phyloP scores from a whole-genome alignment of 2,113 vertebrate species.

The rabbit (Oryctolagus cuniculus) region DNA sequence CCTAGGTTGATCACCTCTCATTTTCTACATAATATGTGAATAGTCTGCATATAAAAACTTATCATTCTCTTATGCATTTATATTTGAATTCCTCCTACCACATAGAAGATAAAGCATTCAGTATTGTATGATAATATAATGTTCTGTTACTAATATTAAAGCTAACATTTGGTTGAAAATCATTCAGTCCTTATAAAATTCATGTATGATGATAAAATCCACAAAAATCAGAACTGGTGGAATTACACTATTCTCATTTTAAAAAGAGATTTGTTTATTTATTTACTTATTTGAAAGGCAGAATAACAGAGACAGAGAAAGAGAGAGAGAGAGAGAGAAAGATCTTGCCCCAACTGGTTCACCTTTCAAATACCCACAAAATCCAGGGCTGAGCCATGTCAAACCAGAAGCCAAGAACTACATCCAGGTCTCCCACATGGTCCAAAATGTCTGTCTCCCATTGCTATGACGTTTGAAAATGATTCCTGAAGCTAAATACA shows the following conservation, averaged over 20 bases:
- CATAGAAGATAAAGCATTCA: neutral
- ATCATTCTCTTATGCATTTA: neutral
- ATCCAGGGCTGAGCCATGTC: too few species aligned
- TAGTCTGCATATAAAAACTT: neutral
- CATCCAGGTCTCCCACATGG: too few species aligned
- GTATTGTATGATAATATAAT: neutral
- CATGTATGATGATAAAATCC: neutral
- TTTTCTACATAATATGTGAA: slow-evolving; percentile 19
- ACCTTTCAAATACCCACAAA: too few species aligned
- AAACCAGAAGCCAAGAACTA: too few species aligned
- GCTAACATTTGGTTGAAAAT: neutral
- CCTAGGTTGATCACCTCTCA: neutral
- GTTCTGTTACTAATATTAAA: neutral
- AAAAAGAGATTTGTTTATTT: too few species aligned
- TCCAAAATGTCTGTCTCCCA: too few species aligned
- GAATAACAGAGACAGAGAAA: too few species aligned
- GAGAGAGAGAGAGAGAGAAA: too few species aligned
- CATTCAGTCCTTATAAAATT: neutral
- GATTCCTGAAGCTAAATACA: neutral
- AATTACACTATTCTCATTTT: neutral
- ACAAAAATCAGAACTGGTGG: neutral
- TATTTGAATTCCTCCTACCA: neutral
- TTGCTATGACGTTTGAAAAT: too few species aligned
- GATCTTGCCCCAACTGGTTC: too few species aligned
- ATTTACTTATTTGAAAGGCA: too few species aligned